Base-by-base conservation (phyloP, 37 sponge, comb jelly and placozoan species). In the Beroe forskalii region DNA sequence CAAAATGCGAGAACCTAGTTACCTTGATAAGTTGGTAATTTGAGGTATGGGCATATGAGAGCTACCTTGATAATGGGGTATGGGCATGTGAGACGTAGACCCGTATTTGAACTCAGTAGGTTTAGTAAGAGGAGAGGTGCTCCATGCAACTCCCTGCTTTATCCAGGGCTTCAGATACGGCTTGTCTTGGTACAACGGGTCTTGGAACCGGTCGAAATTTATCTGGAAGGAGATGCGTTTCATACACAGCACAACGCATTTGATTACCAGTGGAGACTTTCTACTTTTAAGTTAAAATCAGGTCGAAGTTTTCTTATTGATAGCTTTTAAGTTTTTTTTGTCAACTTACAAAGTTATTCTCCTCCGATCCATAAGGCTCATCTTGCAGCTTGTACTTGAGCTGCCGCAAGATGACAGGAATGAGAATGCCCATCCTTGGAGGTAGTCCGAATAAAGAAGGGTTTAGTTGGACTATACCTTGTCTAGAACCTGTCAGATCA, bases 331-430 rank as follows among this genome's bases (percentile, higher is more conserved):
- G n/a, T n/a, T n/a, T n/a, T n/a, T n/a, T n/a, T n/a, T n/a, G n/a
- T n/a, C 24, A 19, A 80, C 86, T 42, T 30, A 80, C 86, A 80
- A 80, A 80, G 86, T 80, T 80, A 38, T 80, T 80, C 48, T 80
- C 86, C 86, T 80, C 86, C 14, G 86, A 80, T 9, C 86, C 86
- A 25, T 80, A 80, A 4, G 86, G 86, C 55, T 80, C 86, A 38
- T 80, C 86, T 30, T 80, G 86, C 9, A 80, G 44, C 55, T 80
- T 80, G 40, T 38, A 80, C 55, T 80, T 80, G 55, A 80, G 86
- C 30, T 80, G 86, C 42, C 86, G 37, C n/a, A 41, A 48, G 1
- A 80, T 3, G 0, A 80, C 27, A 41, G 86, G 86, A 6, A 27
- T 37, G 3, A 80, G 86, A 27, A 80, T 9, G 25, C 42, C 24